Percentiles rank a stretch among this genome's conserved stretches.
Evolutionary conservation across 2,113 vertebrate genomes (phyloP).

Genomic region (Pachycephala philippinensis): DNA sequence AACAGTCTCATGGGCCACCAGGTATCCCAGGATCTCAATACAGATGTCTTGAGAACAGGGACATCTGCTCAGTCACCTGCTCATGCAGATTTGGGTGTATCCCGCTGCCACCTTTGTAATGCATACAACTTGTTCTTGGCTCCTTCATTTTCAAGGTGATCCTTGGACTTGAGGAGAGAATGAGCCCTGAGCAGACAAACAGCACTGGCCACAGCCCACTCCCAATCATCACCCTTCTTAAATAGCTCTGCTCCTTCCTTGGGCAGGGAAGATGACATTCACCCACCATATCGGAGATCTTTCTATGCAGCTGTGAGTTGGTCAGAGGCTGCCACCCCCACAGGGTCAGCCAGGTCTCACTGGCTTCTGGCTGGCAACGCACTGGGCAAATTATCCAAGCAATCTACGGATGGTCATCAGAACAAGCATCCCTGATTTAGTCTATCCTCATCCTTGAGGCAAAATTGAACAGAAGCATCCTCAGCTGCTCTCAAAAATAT

Average conservation of each 20-base stretch:
- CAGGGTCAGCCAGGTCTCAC: rapidly evolving
- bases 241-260: not conserved
- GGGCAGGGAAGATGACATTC: not conserved
- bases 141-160: not conserved
- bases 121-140: not conserved
- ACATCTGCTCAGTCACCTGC: not conserved
- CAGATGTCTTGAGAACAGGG: not conserved
- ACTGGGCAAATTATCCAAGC: not conserved
- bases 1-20: not conserved
- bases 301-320: not conserved
- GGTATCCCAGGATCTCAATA: not conserved
- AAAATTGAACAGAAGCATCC: not conserved
- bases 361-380: not conserved
- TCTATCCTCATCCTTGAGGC: not conserved
- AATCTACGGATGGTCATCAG: rapidly evolving
- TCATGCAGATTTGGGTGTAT: not conserved
- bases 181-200: not conserved
- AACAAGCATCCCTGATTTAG: not conserved
- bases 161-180: not conserved
- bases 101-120: not conserved
- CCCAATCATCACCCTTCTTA: not conserved
- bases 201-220: not conserved
- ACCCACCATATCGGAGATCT: not conserved
- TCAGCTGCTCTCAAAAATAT: not conserved
- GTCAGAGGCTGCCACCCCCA: not conserved